A percentile compares a stretch with the other conserved stretches of the same genome.
These are phyloP conservation scores for Antedon mediterranea DNA, from an alignment of 53 echinoderm and acorn worm genomes.

Conservation along the genomic window DNA sequence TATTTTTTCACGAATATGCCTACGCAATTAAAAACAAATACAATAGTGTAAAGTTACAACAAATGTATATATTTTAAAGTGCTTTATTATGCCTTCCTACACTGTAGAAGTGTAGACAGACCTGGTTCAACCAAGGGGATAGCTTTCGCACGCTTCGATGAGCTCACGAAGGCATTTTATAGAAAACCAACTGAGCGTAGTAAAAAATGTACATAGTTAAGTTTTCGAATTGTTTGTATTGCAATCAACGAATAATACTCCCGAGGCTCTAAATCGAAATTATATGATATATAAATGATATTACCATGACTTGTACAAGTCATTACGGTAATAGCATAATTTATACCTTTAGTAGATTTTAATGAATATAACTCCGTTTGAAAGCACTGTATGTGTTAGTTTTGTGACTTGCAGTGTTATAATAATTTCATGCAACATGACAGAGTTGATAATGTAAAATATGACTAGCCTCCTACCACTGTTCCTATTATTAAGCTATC, in stretches of 20 bases:
- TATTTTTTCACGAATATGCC: too few relatives aligned
- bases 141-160: too few relatives aligned
- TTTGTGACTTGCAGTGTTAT: not conserved
- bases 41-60: too few relatives aligned
- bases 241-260: not conserved
- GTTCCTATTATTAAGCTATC: too few relatives aligned
- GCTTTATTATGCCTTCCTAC: too few relatives aligned
- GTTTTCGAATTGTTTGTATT: not conserved
- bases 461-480: too few relatives aligned
- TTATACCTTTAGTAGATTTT: not conserved
- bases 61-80: too few relatives aligned
- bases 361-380: not conserved
- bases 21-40: too few relatives aligned
- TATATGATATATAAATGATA: not conserved
- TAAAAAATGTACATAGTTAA: not conserved
- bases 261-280: not conserved
- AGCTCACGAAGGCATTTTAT: not conserved
- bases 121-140: too few relatives aligned
- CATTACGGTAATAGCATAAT: not conserved
- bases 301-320: not conserved
- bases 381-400: not conserved
- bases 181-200: not conserved
- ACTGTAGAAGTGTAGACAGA: too few relatives aligned
- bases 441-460: too few relatives aligned
- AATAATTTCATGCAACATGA: too few relatives aligned